A percentile compares a stretch with the other conserved stretches of the same genome.
Evolutionary conservation across 1,140 invertebrate species (phyloP).

Genomic region (Matsumurasca onukii): DNA sequence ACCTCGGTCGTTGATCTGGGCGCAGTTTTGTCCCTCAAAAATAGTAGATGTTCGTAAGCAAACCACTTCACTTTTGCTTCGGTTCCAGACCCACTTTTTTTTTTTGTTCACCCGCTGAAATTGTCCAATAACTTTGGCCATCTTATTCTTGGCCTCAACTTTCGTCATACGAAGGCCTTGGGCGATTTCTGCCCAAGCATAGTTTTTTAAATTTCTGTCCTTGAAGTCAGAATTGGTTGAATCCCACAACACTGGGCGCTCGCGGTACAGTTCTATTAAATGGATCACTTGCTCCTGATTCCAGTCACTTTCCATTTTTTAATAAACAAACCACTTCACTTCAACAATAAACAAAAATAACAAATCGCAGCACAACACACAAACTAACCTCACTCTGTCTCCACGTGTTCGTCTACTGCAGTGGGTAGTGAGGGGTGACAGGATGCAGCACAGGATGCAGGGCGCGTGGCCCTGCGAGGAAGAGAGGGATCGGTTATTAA

Average conservation of each 20-base stretch:
- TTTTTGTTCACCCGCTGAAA: slow-evolving; percentile 28
- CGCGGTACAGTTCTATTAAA: slow-evolving; percentile 24
- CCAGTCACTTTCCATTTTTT: slow-evolving; percentile 17
- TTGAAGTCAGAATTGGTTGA: slow-evolving; percentile 22
- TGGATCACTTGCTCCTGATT: background rate
- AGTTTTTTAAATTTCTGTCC: slow-evolving; percentile 16
- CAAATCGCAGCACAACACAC: background rate
- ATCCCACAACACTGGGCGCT: slow-evolving; percentile 24
- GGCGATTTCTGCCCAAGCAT: slow-evolving; percentile 18
- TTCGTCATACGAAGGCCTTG: background rate
- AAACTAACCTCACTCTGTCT: background rate
- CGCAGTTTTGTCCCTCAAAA: slow-evolving; percentile 8
- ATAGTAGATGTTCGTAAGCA: background rate
- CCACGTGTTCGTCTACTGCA: background rate
- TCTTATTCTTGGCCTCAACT: slow-evolving; percentile 9
- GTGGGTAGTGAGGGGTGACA: background rate
- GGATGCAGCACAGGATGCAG: background rate
- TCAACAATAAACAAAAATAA: slow-evolving; percentile 11
- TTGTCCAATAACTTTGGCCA: slow-evolving; percentile 5
- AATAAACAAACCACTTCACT: background rate
- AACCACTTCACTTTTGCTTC: slow-evolving; percentile 24
- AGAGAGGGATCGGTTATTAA: background rate
- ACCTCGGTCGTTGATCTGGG: background rate
- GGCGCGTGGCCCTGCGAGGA: background rate
- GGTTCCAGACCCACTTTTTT: slow-evolving; percentile 28